Percentiles rank a stretch among this genome's conserved stretches.
phyloP scores from a whole-genome alignment of 1,140 invertebrate species.

The Drosophila simulans region DNA sequence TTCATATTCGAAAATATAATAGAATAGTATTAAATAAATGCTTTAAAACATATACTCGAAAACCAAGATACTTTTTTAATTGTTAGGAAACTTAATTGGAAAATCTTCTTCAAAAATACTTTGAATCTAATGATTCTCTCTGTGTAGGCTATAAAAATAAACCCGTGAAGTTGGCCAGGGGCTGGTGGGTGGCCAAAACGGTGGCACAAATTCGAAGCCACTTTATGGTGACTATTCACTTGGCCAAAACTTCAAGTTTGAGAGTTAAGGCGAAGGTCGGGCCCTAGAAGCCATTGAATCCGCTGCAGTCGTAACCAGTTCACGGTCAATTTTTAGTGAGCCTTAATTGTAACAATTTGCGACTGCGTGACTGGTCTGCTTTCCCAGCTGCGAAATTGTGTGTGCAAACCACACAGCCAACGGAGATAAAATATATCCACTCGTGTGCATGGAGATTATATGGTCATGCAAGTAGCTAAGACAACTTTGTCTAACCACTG shows the following conservation, averaged over 20 bases:
- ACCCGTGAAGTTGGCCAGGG: conserved; percentile 18
- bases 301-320: conserved; percentile 51
- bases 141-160: conserved; percentile 34
- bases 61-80: too few species aligned
- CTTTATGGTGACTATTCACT: conserved; percentile 61
- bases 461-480: conserved; percentile 5
- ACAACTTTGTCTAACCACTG: conserved; percentile 5
- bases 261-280: conserved; percentile 65
- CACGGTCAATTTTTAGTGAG: conserved; percentile 53
- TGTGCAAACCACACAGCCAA: conserved; percentile 45
- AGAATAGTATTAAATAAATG: too few species aligned
- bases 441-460: conserved; percentile 20
- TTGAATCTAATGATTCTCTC: neutral
- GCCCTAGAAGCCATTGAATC: conserved; percentile 4
- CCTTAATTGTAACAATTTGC: conserved; percentile 50
- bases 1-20: too few species aligned
- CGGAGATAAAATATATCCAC: conserved; percentile 20
- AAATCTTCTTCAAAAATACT: neutral
- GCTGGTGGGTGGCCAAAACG: conserved; percentile 34
- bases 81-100: neutral
- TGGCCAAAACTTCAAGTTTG: conserved; percentile 33
- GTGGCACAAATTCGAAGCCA: conserved; percentile 63
- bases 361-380: conserved; percentile 34
- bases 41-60: too few species aligned
- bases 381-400: conserved; percentile 40